These are phyloP conservation scores for Argentina silus DNA, from an alignment of 2,797 vertebrate genomes.

Conservation along the genomic window DNA sequence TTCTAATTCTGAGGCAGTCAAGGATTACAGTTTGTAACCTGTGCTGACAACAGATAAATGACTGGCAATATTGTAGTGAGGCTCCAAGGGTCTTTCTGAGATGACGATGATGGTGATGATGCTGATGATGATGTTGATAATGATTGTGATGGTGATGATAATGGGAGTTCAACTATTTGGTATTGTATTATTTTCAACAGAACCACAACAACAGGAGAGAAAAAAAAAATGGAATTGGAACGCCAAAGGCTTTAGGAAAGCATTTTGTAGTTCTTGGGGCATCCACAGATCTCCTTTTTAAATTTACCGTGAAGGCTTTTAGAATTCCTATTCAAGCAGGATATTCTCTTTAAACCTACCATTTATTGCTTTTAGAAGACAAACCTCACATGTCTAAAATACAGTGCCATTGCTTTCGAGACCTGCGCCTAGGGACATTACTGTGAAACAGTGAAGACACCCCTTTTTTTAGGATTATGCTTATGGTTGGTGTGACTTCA, in stretches of 20 bases:
- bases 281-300: conserved; percentile 88
- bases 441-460: conserved; percentile 20
- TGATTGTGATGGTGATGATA: conserved; percentile 62
- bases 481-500: conserved; percentile 28
- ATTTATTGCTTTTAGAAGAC: conserved; percentile 80
- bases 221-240: conserved; percentile 62
- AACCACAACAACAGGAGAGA: conserved; percentile 67
- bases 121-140: conserved; percentile 62
- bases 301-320: conserved; percentile 91
- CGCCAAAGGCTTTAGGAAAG: conserved; percentile 92
- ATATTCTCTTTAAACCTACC: conserved; percentile 84
- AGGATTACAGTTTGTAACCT: conserved; percentile 99
- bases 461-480: conserved; percentile 28
- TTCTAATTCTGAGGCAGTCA: conserved; percentile 97
- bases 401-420: conserved; percentile 63
- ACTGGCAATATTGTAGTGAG: conserved; percentile 89
- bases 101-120: conserved; percentile 80
- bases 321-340: conserved; percentile 91
- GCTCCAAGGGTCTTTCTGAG: conserved; percentile 84
- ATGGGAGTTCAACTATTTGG: conserved; percentile 86
- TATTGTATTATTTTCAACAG: conserved; percentile 87
- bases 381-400: conserved; percentile 65
- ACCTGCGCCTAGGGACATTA: conserved; percentile 51
- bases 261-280: conserved; percentile 94
- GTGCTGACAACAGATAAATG: conserved; percentile 94